Percentiles rank a stretch among this genome's conserved stretches.
Evolutionary conservation across 1,140 invertebrate genomes (phyloP).

Genomic region (Chelonus insularis): DNA sequence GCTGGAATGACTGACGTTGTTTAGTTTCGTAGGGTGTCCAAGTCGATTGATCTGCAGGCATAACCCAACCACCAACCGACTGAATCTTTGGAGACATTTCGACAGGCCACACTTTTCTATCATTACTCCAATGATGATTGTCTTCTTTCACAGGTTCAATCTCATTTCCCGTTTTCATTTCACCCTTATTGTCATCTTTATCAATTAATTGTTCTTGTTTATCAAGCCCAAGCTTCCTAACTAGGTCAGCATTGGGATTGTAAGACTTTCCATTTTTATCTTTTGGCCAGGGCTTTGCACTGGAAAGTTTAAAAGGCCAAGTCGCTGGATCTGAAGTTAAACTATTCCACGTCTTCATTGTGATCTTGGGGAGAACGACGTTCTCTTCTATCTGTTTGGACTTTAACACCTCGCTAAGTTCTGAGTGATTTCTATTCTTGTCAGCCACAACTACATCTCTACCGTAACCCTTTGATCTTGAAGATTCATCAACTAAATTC

Average conservation of each 20-base stretch:
- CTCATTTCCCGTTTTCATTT: slow-evolving; percentile 6
- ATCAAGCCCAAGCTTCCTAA: slow-evolving; percentile 48
- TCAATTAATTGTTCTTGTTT: slow-evolving; percentile 34
- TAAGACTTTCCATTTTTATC: slow-evolving; percentile 52
- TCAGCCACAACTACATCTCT: not conserved
- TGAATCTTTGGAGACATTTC: slow-evolving; percentile 34
- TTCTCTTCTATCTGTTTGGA: slow-evolving; percentile 35
- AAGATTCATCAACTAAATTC: not conserved
- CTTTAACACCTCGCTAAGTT: slow-evolving; percentile 29
- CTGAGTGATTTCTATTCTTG: slow-evolving; percentile 33
- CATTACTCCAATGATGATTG: slow-evolving; percentile 10
- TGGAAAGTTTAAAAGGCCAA: slow-evolving; percentile 50
- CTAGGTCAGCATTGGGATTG: slow-evolving; percentile 50
- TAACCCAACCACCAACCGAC: slow-evolving; percentile 36
- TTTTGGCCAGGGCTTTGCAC: slow-evolving; percentile 52
- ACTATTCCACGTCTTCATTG: slow-evolving; percentile 53
- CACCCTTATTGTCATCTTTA: slow-evolving; percentile 8
- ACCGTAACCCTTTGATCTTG: not conserved
- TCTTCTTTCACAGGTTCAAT: not conserved
- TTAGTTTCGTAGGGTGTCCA: slow-evolving; percentile 36
- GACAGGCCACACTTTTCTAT: slow-evolving; percentile 19
- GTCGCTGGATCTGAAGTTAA: slow-evolving; percentile 52
- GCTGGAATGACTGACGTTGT: slow-evolving; percentile 1
- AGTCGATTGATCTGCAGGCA: slow-evolving; percentile 35
- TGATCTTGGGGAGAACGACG: slow-evolving; percentile 42